Evolutionary conservation across 2,888 invertebrate species (phyloP).

Genomic region (Disparrhopalites patrizii): DNA sequence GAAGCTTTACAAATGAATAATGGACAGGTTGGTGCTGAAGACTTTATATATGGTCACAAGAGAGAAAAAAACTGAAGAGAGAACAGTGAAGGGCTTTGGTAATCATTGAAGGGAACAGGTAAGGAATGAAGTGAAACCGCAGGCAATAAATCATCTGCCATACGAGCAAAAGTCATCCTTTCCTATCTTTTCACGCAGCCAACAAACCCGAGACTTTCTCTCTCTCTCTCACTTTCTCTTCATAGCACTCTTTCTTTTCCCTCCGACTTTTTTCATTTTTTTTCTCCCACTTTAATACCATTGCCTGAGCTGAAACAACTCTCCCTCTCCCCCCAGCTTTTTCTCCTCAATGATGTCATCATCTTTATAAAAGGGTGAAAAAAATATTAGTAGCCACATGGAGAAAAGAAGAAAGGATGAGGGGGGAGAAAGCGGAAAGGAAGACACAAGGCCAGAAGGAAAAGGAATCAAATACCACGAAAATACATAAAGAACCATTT

Average conservation of each 20-base stretch:
- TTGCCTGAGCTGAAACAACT: background rate
- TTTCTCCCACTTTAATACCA: background rate
- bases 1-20: slow-evolving; percentile 25
- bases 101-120: slow-evolving; percentile 25
- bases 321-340: background rate
- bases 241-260: background rate
- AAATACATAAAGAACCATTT: slow-evolving; percentile 1
- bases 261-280: background rate
- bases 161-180: slow-evolving; percentile 21
- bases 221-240: background rate
- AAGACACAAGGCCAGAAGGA: background rate
- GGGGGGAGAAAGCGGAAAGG: no score
- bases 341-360: background rate
- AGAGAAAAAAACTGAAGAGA: slow-evolving; percentile 17
- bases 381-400: no score
- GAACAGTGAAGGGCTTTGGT: slow-evolving; percentile 22
- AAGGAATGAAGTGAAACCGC: slow-evolving; percentile 27
- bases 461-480: background rate
- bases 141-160: slow-evolving; percentile 24
- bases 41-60: background rate
- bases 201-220: slow-evolving; percentile 7
- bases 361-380: background rate
- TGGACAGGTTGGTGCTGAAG: slow-evolving; percentile 21
- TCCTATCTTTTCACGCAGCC: slow-evolving; percentile 24
- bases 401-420: no score